Base-by-base conservation (phyloP, 2,888 invertebrate species). In the Apamea monoglypha region DNA sequence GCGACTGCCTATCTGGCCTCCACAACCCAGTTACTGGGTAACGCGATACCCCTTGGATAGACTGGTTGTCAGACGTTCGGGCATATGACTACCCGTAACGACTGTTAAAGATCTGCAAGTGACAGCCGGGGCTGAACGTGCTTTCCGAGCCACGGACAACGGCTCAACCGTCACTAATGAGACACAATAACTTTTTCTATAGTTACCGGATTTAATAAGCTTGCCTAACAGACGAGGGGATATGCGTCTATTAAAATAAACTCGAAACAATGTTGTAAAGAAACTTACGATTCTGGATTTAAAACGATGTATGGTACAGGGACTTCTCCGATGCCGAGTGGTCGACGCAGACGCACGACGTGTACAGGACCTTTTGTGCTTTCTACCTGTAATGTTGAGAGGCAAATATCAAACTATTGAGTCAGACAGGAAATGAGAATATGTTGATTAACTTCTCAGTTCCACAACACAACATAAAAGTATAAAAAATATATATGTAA, bases 341-440 rank as follows among this genome's bases (percentile, higher is more conserved):
- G 95, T 82, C 95, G 89, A 36, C 94, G 92, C 61, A 96, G 76
- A 5, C 94, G 92, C 2, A 96, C 94, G 21, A 95, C 81, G 63
- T 93, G 88, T n/a, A 94, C 87, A 0, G 92, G 89, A 0, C 95
- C 95, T 18, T 94, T 93, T 4, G 92, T 88, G 18, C 94, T 93
- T 53, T 95, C 94, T 47, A 95, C 93, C 94, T 91, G 74, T 12
- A 80, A 82, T 68, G 1, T 72, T 53, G 10, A n/a, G n/a, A 76
- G 71, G 14, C 2, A 63, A 40, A 53, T n/a, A 32, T 32, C 36
- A 10, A 44, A 18, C 8, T 72, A 29, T 3, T 16, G 53, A 25
- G 29, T 40, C n/a, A 40, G 29, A 14, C 61, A 29, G 16, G 21
- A 12, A 21, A 29, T 7, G 18, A 25, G 14, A 74, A 74, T 29